A percentile compares a stretch with the other conserved stretches of the same genome.
Evolutionary conservation across 1,140 invertebrate species (phyloP).

Genomic region (Anastrepha obliqua): DNA sequence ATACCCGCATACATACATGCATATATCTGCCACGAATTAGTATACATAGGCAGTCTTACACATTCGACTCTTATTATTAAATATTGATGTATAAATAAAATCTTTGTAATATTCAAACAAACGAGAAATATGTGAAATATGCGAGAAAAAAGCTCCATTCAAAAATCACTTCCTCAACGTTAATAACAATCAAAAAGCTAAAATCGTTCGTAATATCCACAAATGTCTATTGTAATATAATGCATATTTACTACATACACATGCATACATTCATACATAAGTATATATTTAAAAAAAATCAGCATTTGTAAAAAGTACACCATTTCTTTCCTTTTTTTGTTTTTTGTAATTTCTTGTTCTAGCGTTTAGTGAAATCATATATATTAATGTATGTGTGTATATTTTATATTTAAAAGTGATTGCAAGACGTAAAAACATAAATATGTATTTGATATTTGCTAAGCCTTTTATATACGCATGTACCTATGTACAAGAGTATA

Average conservation of each 20-base stretch:
- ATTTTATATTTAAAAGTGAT: conserved; percentile 20
- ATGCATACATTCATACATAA: background rate
- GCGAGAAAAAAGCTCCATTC: background rate
- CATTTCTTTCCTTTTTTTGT: background rate
- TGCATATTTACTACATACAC: conserved; percentile 5
- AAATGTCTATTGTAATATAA: conserved; percentile 3
- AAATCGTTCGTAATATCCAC: conserved; percentile 7
- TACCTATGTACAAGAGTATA: background rate
- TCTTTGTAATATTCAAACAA: conserved; percentile 2
- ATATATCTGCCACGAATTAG: background rate
- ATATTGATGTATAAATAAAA: conserved; percentile 16
- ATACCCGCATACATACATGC: background rate
- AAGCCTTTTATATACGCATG: conserved; percentile 25
- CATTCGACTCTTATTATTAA: background rate
- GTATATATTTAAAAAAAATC: background rate
- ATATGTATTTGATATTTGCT: conserved; percentile 1
- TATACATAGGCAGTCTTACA: conserved; percentile 32
- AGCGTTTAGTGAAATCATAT: background rate
- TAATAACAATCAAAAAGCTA: conserved; percentile 45
- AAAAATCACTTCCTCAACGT: conserved; percentile 25
- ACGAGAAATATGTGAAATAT: background rate
- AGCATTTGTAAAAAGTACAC: conserved; percentile 36
- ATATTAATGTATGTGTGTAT: background rate
- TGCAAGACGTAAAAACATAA: background rate
- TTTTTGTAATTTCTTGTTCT: background rate